Evolutionary conservation across 2,888 invertebrate genomes (phyloP).

Genomic region (Liodrosophila aerea): DNA sequence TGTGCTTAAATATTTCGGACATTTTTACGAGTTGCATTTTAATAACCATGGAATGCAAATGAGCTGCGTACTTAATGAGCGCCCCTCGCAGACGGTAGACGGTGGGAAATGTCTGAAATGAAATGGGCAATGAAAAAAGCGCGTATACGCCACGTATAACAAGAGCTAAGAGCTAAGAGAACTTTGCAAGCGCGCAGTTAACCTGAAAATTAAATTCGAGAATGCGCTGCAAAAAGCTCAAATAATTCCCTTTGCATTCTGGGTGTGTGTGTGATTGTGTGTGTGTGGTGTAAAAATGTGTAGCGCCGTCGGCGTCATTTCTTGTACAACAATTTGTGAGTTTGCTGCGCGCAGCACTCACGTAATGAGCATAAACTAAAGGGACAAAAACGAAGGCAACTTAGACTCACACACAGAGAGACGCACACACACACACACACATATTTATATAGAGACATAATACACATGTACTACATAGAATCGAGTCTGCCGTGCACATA

Average conservation of each 20-base stretch:
- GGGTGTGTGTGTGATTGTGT: constrained; percentile 8
- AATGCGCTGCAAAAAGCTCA: constrained; percentile 61
- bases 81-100: constrained; percentile 29
- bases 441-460: constrained; percentile 39
- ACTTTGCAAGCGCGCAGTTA: constrained; percentile 54
- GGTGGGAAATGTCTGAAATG: constrained; percentile 8
- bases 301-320: constrained; percentile 67
- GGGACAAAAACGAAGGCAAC: constrained; percentile 59
- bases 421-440: constrained; percentile 3
- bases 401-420: constrained; percentile 12
- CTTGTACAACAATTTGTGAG: constrained; percentile 74
- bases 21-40: background rate
- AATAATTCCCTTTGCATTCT: constrained; percentile 66
- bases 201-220: constrained; percentile 70
- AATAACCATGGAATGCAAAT: constrained; percentile 4
- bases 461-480: no score
- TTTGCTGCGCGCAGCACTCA: constrained; percentile 69
- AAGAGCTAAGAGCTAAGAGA: constrained; percentile 19
- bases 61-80: constrained; percentile 29
- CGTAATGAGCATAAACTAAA: constrained; percentile 75
- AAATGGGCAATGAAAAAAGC: constrained; percentile 54
- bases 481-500: constrained; percentile 70
- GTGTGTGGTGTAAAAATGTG: constrained; percentile 30
- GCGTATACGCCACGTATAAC: constrained; percentile 50
- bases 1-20: no score